Conservation (phyloP, 2,797 vertebrate species). For the Nannoperca australis region DNA sequence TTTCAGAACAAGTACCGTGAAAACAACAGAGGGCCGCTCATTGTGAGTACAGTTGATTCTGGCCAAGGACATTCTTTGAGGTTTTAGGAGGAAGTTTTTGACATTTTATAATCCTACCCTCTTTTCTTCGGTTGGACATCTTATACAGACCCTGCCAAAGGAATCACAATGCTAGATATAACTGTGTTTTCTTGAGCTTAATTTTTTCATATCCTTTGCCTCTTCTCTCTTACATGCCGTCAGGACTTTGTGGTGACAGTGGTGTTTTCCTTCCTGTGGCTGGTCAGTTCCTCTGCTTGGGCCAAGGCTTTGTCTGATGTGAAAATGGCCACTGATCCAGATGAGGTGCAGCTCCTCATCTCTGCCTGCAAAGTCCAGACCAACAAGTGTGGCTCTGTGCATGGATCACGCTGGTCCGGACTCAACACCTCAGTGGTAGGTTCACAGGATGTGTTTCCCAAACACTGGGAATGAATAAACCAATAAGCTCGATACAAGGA, state of each 20-base stretch:
- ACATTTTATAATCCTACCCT: background rate
- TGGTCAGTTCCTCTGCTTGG: constrained; percentile 97
- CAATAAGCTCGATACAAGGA: background rate
- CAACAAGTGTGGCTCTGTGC: constrained; percentile 92
- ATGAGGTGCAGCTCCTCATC: constrained; percentile 92
- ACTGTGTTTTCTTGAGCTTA: background rate
- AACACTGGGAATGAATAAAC: background rate
- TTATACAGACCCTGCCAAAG: background rate
- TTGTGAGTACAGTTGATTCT: constrained; percentile 87
- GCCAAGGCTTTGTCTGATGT: constrained; percentile 97
- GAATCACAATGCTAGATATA: background rate
- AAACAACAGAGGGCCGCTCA: constrained; percentile 94
- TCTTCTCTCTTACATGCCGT: constrained; percentile 30
- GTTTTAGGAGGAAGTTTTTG: background rate
- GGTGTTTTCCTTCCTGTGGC: constrained; percentile 98
- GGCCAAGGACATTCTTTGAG: background rate
- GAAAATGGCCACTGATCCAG: constrained; percentile 93
- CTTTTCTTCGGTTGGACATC: background rate
- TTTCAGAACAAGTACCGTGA: constrained; percentile 96
- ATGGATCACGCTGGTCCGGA: constrained; percentile 94
- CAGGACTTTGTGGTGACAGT: constrained; percentile 98
- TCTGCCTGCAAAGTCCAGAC: constrained; percentile 93
- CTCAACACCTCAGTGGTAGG: constrained; percentile 98
- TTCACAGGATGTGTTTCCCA: constrained; percentile 30
- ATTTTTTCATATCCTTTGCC: background rate